These are phyloP conservation scores for Anastrepha obliqua DNA, from an alignment of 1,140 invertebrate species.

Conservation along the genomic window DNA sequence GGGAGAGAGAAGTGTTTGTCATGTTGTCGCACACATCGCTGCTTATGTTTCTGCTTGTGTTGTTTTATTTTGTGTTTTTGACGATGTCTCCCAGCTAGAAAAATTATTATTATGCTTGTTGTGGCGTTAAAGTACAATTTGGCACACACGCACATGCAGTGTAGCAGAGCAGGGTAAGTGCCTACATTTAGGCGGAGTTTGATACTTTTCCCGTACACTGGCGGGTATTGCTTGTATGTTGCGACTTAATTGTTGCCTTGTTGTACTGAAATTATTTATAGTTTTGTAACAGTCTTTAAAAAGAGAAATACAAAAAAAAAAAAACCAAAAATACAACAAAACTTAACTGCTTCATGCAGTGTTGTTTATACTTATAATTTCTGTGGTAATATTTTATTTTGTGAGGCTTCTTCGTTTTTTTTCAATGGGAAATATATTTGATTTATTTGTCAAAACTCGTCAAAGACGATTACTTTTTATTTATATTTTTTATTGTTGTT, in stretches of 20 bases:
- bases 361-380: background rate
- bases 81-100: constrained; percentile 23
- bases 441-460: too few relatives aligned
- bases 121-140: constrained; percentile 36
- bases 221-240: background rate
- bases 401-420: too few relatives aligned
- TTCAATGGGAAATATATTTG: too few relatives aligned
- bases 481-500: too few relatives aligned
- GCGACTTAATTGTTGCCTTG: background rate
- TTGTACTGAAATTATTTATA: background rate
- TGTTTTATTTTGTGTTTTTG: constrained; percentile 18
- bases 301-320: background rate
- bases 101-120: constrained; percentile 48
- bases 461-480: too few relatives aligned
- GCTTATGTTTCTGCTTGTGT: too few relatives aligned
- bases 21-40: too few relatives aligned
- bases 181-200: constrained; percentile 21
- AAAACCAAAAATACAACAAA: background rate
- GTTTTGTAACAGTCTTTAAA: constrained; percentile 23
- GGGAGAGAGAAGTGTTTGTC: too few relatives aligned
- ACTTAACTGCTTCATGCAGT: background rate
- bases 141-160: background rate
- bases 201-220: background rate
- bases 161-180: background rate
- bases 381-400: background rate